Base-by-base conservation (phyloP, 2,888 invertebrate species). In the Sepioteuthis lessoniana region DNA sequence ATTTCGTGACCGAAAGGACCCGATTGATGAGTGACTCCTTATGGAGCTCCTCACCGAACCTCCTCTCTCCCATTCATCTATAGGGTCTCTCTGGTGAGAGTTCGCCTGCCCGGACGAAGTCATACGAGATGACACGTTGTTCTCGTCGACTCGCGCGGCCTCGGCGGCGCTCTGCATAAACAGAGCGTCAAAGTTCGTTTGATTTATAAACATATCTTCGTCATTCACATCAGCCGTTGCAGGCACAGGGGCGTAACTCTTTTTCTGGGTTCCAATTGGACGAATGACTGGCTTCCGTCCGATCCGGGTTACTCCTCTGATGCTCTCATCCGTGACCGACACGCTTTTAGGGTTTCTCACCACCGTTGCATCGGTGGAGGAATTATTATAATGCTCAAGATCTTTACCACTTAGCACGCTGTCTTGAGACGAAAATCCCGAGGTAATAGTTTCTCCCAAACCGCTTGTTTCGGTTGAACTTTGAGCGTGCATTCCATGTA, bases 391-490 rank as follows among this genome's bases (percentile, higher is more conserved):
- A 13, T n/a, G 0, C 46, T 94, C 90, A 35, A 90, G 50, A 90
- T 93, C 92, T 93, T 94, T 90, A 94, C 93, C 93, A 95, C 96
- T 96, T 90, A 95, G 95, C 28, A 96, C 95, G 94, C 96, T 96
- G 94, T 96, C 96, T 94, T 96, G 96, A 35, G 96, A 96, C 35
- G 96, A 96, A 90, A 96, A 96, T 35, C 96, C 96, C 3, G 96
- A 96, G 47, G 96, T 96, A 91, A 96, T 94, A 8, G 96, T 96
- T 93, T 96, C 96, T 21, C 96, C 96, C 93, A 96, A 94, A 3
- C 96, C 96, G 94, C 96, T 96, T 16, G 96, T 96, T 94, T 96
- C 96, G 19, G 96, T 96, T 25, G 96, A 96, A 94, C 96, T 96
- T 94, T 96, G 96, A 93, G 96, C 96, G 94, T 96, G 96, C 31